Base-by-base conservation (phyloP, 53 echinoderm and acorn worm species). In the Henricia sp. region DNA sequence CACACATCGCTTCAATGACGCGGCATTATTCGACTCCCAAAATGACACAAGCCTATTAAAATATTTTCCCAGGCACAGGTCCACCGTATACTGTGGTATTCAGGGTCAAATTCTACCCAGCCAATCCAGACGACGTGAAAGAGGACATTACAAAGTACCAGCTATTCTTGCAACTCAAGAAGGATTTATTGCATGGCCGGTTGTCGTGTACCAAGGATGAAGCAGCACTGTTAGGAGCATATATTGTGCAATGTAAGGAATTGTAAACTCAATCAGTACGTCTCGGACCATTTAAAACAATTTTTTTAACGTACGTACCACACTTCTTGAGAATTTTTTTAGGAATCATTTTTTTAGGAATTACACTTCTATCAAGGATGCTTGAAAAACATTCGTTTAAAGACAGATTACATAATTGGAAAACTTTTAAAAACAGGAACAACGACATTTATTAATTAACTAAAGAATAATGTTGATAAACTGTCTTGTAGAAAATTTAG, bases 71-170 rank as follows among this genome's bases (percentile, higher is more conserved):
- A 92, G 92, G 92, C 5, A 92, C 88, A 59, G 90, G 88, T 1
- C 91, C 94, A 26, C 91, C 85, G 16, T 90, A 94, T 83, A 88
- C 84, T 27, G 73, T 91, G 37, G 89, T 91, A n/a, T 97, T 97
- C 78, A 87, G 97, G 9, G 86, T 97, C 60, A 97, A 94, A 82
- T 94, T 88, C 83, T 97, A 97, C 59, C 97, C 97, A 26, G 86
- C 75, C 13, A 87, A 92, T 37, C 85, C 94, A 1, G 85, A 83
- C 0, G 87, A 74, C 23, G 50, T 97, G 44, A 94, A 94, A 71
- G 97, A 97, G 43, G 97, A 94, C 74, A 90, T 97, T 32, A 92
- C 94, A 1, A 74, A 90, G 56, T 97, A 92, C 75, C 94, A 92
- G 67, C 71, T 97, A 33, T 97, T 94, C 63, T 70, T 94, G 37